phyloP scores from a whole-genome alignment of 2,113 vertebrate species.

The Limanda limanda region DNA sequence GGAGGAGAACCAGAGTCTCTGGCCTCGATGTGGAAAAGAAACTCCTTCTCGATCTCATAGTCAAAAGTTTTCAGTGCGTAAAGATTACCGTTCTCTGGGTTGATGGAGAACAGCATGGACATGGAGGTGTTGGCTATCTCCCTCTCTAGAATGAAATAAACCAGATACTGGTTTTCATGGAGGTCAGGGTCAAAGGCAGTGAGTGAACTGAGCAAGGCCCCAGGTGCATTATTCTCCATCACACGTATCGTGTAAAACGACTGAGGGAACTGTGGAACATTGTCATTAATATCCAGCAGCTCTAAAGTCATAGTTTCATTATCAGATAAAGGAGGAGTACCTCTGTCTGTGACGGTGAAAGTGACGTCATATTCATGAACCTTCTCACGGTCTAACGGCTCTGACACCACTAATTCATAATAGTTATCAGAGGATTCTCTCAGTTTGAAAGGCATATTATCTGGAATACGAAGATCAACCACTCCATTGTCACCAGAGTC shows the following conservation, averaged over 20 bases:
- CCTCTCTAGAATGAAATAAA: constrained; percentile 73
- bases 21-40: constrained; percentile 74
- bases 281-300: constrained; percentile 81
- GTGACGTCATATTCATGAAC: constrained; percentile 78
- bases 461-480: constrained; percentile 71
- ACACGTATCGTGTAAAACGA: constrained; percentile 74
- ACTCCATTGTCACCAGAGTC: constrained; percentile 76
- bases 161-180: constrained; percentile 74
- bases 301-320: constrained; percentile 80
- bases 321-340: constrained; percentile 77
- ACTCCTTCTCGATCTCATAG: constrained; percentile 75
- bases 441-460: constrained; percentile 72
- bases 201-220: constrained; percentile 68
- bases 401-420: constrained; percentile 75
- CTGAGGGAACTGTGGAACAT: constrained; percentile 75
- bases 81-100: constrained; percentile 76
- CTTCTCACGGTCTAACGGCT: constrained; percentile 77
- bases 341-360: constrained; percentile 75
- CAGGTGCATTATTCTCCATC: constrained; percentile 81
- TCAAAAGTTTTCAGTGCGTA: constrained; percentile 77
- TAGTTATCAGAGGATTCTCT: constrained; percentile 77
- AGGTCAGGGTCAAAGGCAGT: constrained; percentile 74
- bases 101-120: constrained; percentile 75
- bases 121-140: constrained; percentile 70
- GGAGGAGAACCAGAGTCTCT: constrained; percentile 74